Evolutionary conservation across 64 coral and sea anemone species (phyloP).

Genomic region (Acropora tenuis): DNA sequence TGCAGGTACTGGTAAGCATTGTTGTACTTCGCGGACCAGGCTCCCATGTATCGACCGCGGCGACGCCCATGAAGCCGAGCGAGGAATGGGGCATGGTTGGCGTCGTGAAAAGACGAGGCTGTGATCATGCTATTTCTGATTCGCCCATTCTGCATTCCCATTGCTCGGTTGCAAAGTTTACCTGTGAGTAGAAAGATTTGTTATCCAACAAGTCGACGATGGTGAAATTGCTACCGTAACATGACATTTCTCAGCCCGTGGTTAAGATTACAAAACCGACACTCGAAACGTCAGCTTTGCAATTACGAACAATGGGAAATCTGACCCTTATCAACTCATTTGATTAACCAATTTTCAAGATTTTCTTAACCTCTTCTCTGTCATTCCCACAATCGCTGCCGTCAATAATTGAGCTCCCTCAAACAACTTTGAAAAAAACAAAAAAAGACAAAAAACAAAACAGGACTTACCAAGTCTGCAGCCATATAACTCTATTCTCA

Average conservation of each 20-base stretch:
- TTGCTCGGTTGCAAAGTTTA: slow-evolving; percentile 75
- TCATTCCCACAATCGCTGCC: too few species aligned
- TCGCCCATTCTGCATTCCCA: slow-evolving; percentile 82
- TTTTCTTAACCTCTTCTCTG: too few species aligned
- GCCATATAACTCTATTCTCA: slow-evolving; percentile 78
- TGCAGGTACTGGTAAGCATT: slow-evolving; percentile 83
- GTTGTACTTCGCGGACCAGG: slow-evolving; percentile 66
- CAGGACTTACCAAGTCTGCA: slow-evolving; percentile 65
- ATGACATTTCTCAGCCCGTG: too few species aligned
- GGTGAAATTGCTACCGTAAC: too few species aligned
- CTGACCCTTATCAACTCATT: too few species aligned
- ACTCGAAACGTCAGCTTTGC: too few species aligned
- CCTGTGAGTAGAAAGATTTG: slow-evolving; percentile 1
- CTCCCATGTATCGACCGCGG: slow-evolving; percentile 46
- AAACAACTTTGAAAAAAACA: too few species aligned
- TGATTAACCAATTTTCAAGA: too few species aligned
- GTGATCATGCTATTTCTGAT: slow-evolving; percentile 71
- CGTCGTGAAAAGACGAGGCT: slow-evolving; percentile 69
- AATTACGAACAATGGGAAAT: too few species aligned
- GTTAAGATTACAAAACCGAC: too few species aligned
- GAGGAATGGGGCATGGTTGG: slow-evolving; percentile 42
- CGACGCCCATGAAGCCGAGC: slow-evolving; percentile 63
- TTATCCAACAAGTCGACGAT: too few species aligned
- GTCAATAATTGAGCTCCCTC: too few species aligned
- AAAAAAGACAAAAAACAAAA: neutral